Evolutionary conservation across 2,113 vertebrate species (phyloP).

Genomic region (Phodopus roborovskii): DNA sequence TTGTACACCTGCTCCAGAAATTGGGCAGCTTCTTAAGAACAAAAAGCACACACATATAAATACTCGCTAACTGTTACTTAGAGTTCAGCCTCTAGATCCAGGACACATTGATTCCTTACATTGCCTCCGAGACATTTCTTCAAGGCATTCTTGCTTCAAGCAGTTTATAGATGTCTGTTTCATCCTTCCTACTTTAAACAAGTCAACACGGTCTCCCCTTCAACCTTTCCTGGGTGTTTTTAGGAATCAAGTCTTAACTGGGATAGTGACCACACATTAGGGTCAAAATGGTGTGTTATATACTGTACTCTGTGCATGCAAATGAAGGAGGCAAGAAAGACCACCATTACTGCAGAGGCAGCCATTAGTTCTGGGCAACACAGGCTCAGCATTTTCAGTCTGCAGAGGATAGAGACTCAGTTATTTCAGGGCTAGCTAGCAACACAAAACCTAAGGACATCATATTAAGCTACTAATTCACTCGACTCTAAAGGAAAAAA

Average conservation of each 20-base stretch:
- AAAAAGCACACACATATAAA: background rate
- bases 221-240: slow-evolving; percentile 10
- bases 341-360: background rate
- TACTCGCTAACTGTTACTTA: background rate
- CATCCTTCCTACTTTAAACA: background rate
- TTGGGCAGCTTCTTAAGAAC: background rate
- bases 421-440: slow-evolving; percentile 41
- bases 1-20: background rate
- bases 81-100: background rate
- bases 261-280: background rate
- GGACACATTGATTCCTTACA: background rate
- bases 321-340: background rate
- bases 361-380: background rate
- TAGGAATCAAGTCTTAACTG: background rate
- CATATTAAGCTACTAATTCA: slow-evolving; percentile 81
- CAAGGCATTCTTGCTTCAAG: background rate
- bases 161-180: background rate
- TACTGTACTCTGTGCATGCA: background rate
- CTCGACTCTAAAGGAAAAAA: slow-evolving; percentile 33
- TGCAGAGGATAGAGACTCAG: background rate
- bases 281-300: background rate
- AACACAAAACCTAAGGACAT: slow-evolving; percentile 76
- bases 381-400: background rate
- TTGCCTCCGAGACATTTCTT: background rate
- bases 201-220: background rate